Evolutionary conservation across 2,888 invertebrate species (phyloP), one percentile per base, ranked within the genome.

Genomic region (Andrena haemorrhoa): DNA sequence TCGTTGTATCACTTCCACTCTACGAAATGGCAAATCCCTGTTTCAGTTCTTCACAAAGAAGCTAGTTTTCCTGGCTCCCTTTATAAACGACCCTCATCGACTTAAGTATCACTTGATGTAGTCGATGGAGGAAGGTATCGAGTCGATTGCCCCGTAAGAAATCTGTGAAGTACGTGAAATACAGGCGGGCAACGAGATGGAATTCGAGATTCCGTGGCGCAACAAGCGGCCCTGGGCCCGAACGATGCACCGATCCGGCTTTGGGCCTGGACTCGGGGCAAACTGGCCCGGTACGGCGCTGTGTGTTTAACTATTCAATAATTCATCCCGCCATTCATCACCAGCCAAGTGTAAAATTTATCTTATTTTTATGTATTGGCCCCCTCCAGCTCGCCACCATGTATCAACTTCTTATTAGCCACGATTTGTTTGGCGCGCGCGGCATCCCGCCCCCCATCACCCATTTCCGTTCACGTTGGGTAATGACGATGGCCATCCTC

Each of bases 241-340:
- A 82, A 76, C 84, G 88, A 88, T 75, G 86, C 85, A 86, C 82
- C 82, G 76, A 81, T 83, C 80, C 83, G 77, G 82, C 77, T 86
- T 77, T 77, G 85, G 85, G 72, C 72, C 77, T 69, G 60, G 51
- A 49, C 73, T 66, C 60, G 70, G 77, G 72, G 29, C 78, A 68
- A 72, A 23, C 65, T 64, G 80, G 83, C 68, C 83, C 83, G 86
- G 82, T 84, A 82, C 85, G 86, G 87, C 89, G 89, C 90, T 91
- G 90, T 91, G 91, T 92, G 89, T 92, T 92, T 91, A 91, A 92
- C 91, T 91, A 92, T 91, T 92, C 91, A 90, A 92, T 92, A 91
- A 92, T 92, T 92, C 92, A 92, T 91, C 88, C 91, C 88, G 89
- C 90, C 91, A 92, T 92, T 92, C 92, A 92, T 92, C 92, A 92